A percentile compares a stretch with the other conserved stretches of the same genome.
phyloP scores from a whole-genome alignment of 2,888 invertebrate genomes.

The Philopedon plagiatum region DNA sequence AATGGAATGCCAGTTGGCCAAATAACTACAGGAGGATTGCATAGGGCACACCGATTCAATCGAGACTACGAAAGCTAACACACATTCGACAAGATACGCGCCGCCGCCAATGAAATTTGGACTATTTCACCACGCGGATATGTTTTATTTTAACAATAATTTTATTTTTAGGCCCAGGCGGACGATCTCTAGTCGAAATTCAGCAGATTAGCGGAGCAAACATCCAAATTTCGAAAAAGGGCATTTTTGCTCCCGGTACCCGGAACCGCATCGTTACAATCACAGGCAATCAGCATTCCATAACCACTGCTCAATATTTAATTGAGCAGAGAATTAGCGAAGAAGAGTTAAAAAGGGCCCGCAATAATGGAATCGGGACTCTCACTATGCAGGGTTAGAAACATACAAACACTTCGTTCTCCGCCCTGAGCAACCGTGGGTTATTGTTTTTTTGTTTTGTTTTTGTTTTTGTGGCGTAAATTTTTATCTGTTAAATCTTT shows the following conservation, averaged over 20 bases:
- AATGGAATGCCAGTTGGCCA: too few relatives aligned
- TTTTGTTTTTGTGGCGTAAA: slow-evolving; percentile 52
- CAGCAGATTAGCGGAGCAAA: slow-evolving; percentile 97
- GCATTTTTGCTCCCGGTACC: slow-evolving; percentile 96
- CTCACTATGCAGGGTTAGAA: slow-evolving; percentile 76
- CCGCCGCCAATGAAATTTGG: too few relatives aligned
- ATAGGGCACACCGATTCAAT: too few relatives aligned
- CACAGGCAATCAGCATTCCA: slow-evolving; percentile 90
- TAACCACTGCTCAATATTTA: slow-evolving; percentile 93
- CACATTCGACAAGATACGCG: too few relatives aligned
- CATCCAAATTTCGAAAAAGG: slow-evolving; percentile 99
- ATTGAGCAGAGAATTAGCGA: slow-evolving; percentile 97
- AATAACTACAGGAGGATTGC: too few relatives aligned
- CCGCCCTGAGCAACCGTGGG: background rate
- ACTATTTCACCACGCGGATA: too few relatives aligned
- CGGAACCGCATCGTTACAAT: slow-evolving; percentile 98
- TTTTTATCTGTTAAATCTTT: slow-evolving; percentile 53
- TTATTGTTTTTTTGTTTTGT: slow-evolving; percentile 31
- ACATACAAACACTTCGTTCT: slow-evolving; percentile 12
- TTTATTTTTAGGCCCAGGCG: slow-evolving; percentile 84
- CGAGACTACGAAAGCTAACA: too few relatives aligned
- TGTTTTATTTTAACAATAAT: background rate
- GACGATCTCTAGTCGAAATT: slow-evolving; percentile 96
- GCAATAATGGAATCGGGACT: slow-evolving; percentile 79
- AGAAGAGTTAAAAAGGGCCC: slow-evolving; percentile 95